Evolutionary conservation across 2,113 vertebrate species (phyloP), one percentile per base, ranked within the genome.

Genomic region (Hemibagrus wyckioides): DNA sequence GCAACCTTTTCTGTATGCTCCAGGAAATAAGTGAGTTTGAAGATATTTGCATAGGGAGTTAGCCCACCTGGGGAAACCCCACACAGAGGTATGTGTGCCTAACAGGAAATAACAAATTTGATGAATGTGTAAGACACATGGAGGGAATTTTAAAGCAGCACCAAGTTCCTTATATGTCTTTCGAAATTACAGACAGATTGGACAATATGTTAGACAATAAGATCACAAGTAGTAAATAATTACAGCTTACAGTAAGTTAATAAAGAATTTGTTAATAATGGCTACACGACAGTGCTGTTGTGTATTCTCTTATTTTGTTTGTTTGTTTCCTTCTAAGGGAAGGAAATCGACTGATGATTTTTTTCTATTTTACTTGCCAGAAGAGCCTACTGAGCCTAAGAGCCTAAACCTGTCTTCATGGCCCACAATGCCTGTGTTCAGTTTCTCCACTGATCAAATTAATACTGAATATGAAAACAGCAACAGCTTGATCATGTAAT

Each of bases 31-130:
- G 4, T 39, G 41, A 3, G 30, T 48, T 57, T 57, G 23, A 50
- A 75, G 25, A 44, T 36, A 67, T 86, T 88, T 88, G 69, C 86
- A 86, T 83, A 36, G 52, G 54, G 52, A 44, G 33, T 86, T 73
- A 61, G 84, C 71, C 25, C 25, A 75, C 61, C n/a, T 28, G 84
- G 89, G 89, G 75, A 84, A 90, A 88, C 54, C 89, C 73, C 84
- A 73, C 9, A 54, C 21, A 25, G 9, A 73, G 19, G 33, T 30
- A 86, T 76, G 65, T 85, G 54, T 30, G 50, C 79, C 63, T 9
- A 69, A 28, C 61, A 88, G 84, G 80, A 83, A 88, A 83, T 9
- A 23, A 84, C 33, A 61, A 11, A 61, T 44, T 1, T 36, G 30
- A 39, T 56, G 23, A 15, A 73, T 84, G 11, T 25, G 10, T 36